These are phyloP conservation scores for Drosophila lacertosa DNA, from an alignment of 1,140 invertebrate genomes.

Conservation along the genomic window DNA sequence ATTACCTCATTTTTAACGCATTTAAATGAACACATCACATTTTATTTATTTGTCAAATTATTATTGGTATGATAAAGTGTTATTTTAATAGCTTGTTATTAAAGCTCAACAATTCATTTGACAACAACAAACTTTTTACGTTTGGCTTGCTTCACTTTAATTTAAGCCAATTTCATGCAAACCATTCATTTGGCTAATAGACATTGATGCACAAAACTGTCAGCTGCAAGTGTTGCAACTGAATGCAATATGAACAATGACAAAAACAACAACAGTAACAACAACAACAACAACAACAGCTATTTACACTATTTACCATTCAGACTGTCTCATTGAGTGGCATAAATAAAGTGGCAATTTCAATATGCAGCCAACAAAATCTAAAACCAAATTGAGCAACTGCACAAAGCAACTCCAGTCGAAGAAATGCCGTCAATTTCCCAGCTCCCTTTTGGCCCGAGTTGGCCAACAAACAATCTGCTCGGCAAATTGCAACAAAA, in stretches of 20 bases:
- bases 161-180: slow-evolving; percentile 3
- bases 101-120: not conserved
- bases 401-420: slow-evolving; percentile 25
- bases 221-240: slow-evolving; percentile 31
- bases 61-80: not conserved
- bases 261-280: no score
- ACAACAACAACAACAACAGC: slow-evolving; percentile 21
- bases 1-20: no score
- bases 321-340: slow-evolving; percentile 30
- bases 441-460: not conserved
- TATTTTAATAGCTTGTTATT: no score
- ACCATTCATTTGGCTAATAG: slow-evolving; percentile 5
- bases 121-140: not conserved
- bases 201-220: slow-evolving; percentile 13
- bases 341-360: slow-evolving; percentile 68
- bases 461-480: slow-evolving; percentile 4
- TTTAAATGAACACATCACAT: no score
- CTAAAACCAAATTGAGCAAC: slow-evolving; percentile 62
- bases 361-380: slow-evolving; percentile 48
- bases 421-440: slow-evolving; percentile 14
- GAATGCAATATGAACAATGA: slow-evolving; percentile 29
- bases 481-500: slow-evolving; percentile 69
- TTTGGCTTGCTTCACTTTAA: not conserved
- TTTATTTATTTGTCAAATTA: no score
- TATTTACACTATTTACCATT: slow-evolving; percentile 50